phyloP scores from a whole-genome alignment of 2,888 invertebrate species.

The Caenorhabditis sp. region DNA sequence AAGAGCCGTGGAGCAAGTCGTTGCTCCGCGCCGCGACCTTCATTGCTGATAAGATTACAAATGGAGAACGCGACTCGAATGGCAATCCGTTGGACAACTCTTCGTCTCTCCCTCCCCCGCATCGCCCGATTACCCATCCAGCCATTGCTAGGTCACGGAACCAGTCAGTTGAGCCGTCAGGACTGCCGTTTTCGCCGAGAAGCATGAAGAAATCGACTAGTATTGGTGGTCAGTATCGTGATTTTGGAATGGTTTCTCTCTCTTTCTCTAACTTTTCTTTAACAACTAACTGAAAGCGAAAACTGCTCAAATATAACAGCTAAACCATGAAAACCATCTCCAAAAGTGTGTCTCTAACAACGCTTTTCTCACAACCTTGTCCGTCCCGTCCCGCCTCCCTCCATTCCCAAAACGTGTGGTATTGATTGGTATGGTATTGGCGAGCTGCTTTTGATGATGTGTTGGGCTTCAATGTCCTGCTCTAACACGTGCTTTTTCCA shows the following conservation, averaged over 20 bases:
- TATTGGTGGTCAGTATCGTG: conserved; percentile 63
- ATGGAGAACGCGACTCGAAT: conserved; percentile 54
- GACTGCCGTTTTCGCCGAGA: conserved; percentile 11
- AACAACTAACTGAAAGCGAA: no score
- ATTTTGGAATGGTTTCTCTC: conserved; percentile 20
- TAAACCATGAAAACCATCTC: conserved; percentile 8
- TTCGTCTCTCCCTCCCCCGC: conserved; percentile 26
- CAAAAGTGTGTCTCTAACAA: conserved; percentile 34
- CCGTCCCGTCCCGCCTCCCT: conserved; percentile 17
- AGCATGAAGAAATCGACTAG: conserved; percentile 63
- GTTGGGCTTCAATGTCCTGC: conserved; percentile 39
- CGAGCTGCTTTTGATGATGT: conserved; percentile 8
- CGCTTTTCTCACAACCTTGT: conserved; percentile 21
- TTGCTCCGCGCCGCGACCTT: conserved; percentile 79
- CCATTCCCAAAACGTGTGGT: conserved; percentile 35
- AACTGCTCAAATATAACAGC: no score
- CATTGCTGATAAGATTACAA: conserved; percentile 76
- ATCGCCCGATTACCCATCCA: conserved; percentile 34
- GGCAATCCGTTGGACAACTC: conserved; percentile 42
- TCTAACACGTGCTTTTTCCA: conserved; percentile 29
- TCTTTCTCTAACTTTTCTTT: neutral
- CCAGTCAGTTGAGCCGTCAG: conserved; percentile 38
- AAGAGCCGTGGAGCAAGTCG: conserved; percentile 76
- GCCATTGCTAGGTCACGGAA: conserved; percentile 31
- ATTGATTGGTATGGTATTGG: conserved; percentile 29